Evolutionary conservation across 2,797 vertebrate genomes (phyloP), one percentile per base, ranked within the genome.

Genomic region (Cossypha niveicapilla): DNA sequence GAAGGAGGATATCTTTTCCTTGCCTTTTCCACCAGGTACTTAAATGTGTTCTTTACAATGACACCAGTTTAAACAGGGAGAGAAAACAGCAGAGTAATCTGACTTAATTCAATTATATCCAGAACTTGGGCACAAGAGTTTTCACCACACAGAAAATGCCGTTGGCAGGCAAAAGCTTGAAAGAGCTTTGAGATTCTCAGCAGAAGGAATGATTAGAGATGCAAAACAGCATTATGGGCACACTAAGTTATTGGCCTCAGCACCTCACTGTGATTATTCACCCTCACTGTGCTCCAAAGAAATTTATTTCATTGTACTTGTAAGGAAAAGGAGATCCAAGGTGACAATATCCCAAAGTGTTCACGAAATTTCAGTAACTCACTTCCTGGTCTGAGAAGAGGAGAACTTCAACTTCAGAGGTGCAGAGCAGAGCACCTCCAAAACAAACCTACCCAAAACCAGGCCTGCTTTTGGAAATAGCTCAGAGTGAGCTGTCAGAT

Each of bases 181-280:
- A 72, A 75, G 42, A 67, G 8, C 39, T 67, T 68, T 75, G 53
- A 62, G 35, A 74, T 68, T 72, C 85, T 81, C 72, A 77, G 60
- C 42, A 68, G 62, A 86, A 61, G 17, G 32, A 93, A 72, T 1
- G 0, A 23, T 41, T 14, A 62, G 51, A 88, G 51, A 88, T 58
- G 37, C 28, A 84, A 83, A 86, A 42, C 0, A 44, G 28, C 47
- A 41, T 79, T 77, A 81, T 8, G 13, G 80, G 37, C 18, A 18
- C 0, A 0, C 58, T 45, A 70, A 0, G 0, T n/a, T 63, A 62
- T 4, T 77, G 7, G 73, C 50, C 71, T 90, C 10, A 2, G 45
- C 34, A 68, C 28, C 51, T 58, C 50, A 39, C 56, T 47, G 27
- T 53, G 73, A 70, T 51, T 66, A 72, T 35, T 78, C 63, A 70